Evolutionary conservation across 2,888 invertebrate species (phyloP).

Genomic region (Clivina fossor): DNA sequence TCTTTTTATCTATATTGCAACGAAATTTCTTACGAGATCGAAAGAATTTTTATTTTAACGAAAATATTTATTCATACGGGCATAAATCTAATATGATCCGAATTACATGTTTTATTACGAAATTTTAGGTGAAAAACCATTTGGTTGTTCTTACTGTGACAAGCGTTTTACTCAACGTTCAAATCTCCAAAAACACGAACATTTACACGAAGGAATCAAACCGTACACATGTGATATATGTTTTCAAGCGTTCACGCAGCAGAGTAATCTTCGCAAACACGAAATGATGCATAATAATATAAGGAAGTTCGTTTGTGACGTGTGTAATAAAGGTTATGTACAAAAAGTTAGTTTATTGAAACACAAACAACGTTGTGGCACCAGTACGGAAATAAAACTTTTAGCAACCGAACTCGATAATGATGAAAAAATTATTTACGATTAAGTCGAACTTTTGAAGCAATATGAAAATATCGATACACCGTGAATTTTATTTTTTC

Average conservation of each 20-base stretch:
- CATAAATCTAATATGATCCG: too few relatives aligned
- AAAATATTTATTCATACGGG: too few relatives aligned
- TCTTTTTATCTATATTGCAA: too few relatives aligned
- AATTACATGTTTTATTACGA: background rate
- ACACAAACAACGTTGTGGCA: constrained; percentile 24
- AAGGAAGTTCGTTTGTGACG: constrained; percentile 25
- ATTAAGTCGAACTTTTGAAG: constrained; percentile 15
- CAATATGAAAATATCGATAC: constrained; percentile 23
- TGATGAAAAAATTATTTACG: constrained; percentile 9
- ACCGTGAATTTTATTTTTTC: too few relatives aligned
- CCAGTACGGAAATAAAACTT: background rate
- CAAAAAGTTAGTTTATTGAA: constrained; percentile 32
- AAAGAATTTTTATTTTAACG: too few relatives aligned
- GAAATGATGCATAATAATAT: constrained; percentile 35
- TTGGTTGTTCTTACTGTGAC: constrained; percentile 37
- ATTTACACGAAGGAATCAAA: constrained; percentile 38
- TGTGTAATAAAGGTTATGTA: constrained; percentile 29
- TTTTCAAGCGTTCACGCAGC: constrained; percentile 37
- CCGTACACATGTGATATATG: constrained; percentile 38
- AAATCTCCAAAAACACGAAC: constrained; percentile 39
- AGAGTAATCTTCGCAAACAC: constrained; percentile 39
- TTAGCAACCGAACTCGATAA: background rate
- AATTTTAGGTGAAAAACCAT: constrained; percentile 40
- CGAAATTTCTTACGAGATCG: too few relatives aligned
- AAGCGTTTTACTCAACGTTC: constrained; percentile 39